Evolutionary conservation across 2,888 invertebrate species (phyloP).

Genomic region (Lasius platythorax): DNA sequence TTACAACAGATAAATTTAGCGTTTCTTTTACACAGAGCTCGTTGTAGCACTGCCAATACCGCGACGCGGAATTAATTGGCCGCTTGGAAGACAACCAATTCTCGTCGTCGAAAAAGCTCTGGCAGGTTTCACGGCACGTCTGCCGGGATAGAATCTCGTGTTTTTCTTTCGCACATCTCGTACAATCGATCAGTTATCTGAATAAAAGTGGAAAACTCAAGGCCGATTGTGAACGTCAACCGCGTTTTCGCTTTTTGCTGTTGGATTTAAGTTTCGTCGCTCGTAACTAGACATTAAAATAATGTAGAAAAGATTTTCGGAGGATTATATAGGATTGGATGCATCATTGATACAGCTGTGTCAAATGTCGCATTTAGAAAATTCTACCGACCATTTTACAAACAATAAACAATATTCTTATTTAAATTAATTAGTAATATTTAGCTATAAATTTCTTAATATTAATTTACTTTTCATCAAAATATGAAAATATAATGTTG

Average conservation of each 20-base stretch:
- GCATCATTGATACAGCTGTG: background rate
- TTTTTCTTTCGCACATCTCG: background rate
- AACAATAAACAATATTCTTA: background rate
- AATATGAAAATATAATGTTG: background rate
- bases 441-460: background rate
- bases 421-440: background rate
- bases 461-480: background rate
- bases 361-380: background rate
- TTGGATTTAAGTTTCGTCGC: background rate
- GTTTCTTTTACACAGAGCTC: conserved; percentile 82
- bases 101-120: conserved; percentile 62
- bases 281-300: background rate
- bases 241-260: background rate
- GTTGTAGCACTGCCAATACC: conserved; percentile 84
- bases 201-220: background rate
- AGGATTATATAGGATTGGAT: background rate
- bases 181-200: background rate
- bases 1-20: conserved; percentile 85
- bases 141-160: background rate
- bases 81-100: conserved; percentile 82
- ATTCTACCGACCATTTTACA: background rate
- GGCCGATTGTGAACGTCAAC: background rate
- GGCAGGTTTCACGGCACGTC: conserved; percentile 18
- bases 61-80: conserved; percentile 84
- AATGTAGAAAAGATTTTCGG: background rate